Percentiles rank a stretch among this genome's conserved stretches.
These are phyloP conservation scores for Prunella himalayana DNA, from an alignment of 2,113 vertebrate species.

Conservation along the genomic window DNA sequence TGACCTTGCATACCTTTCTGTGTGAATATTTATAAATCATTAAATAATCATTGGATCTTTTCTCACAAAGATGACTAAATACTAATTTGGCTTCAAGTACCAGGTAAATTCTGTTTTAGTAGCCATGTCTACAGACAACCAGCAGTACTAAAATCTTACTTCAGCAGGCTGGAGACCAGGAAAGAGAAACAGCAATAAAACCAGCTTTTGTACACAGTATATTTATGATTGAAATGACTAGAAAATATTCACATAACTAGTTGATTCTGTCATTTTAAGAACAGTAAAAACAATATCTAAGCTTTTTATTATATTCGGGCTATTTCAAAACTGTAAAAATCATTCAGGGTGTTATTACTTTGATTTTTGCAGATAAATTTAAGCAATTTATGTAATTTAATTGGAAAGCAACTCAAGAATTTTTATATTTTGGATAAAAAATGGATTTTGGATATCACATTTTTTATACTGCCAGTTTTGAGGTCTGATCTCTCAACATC, in stretches of 20 bases:
- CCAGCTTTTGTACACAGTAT: background rate
- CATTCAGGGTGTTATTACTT: background rate
- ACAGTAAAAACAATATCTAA: background rate
- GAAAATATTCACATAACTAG: background rate
- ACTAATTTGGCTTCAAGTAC: background rate
- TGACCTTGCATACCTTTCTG: background rate
- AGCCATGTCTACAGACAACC: background rate
- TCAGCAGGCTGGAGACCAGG: background rate
- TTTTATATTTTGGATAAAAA: background rate
- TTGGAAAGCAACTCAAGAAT: background rate
- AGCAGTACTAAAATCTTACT: background rate
- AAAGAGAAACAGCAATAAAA: background rate
- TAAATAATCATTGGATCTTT: background rate
- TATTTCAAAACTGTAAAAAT: background rate
- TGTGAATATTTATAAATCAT: constrained; percentile 15
- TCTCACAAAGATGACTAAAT: background rate
- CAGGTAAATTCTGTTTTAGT: background rate
- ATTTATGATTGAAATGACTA: background rate
- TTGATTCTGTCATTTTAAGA: background rate
- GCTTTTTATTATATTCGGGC: background rate
- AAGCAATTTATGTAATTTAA: background rate
- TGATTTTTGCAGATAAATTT: background rate
- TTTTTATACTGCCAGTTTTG: background rate
- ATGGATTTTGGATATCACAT: background rate
- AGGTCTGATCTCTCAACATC: background rate